These are phyloP conservation scores for Sebastolobus alascanus DNA, from an alignment of 2,797 vertebrate species.

Conservation along the genomic window DNA sequence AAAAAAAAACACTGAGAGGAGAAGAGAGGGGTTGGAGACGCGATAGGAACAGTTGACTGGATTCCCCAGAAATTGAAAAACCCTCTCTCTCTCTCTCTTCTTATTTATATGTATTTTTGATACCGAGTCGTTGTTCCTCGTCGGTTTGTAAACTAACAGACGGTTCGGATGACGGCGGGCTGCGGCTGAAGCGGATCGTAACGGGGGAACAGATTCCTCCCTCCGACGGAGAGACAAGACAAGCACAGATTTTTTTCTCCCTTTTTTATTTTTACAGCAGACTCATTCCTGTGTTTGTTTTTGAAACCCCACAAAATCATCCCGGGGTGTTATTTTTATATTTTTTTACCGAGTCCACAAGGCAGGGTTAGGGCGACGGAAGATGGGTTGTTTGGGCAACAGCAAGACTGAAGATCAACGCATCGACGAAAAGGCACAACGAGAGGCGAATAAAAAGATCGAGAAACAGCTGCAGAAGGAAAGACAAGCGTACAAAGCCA, in stretches of 20 bases:
- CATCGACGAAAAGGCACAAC: constrained; percentile 97
- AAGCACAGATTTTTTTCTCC: constrained; percentile 74
- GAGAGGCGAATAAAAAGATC: constrained; percentile 99
- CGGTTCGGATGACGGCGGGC: constrained; percentile 78
- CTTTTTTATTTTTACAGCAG: constrained; percentile 50
- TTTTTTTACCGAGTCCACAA: constrained; percentile 70
- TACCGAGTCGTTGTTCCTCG: constrained; percentile 57
- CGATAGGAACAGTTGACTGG: constrained; percentile 87
- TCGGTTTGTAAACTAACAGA: constrained; percentile 63
- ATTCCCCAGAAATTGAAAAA: constrained; percentile 86
- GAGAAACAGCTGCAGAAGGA: constrained; percentile 98
- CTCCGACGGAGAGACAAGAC: constrained; percentile 80
- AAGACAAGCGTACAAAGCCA: constrained; percentile 96
- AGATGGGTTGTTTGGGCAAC: constrained; percentile 99
- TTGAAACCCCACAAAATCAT: constrained; percentile 31
- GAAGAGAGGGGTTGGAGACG: constrained; percentile 83
- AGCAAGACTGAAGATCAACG: constrained; percentile 98
- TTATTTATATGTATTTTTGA: constrained; percentile 67
- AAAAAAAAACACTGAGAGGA: constrained; percentile 84
- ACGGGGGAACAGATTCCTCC: constrained; percentile 83
- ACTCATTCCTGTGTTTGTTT: constrained; percentile 57
- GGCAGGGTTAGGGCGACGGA: constrained; percentile 84
- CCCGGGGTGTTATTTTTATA: constrained; percentile 53
- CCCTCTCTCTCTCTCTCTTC: constrained; percentile 62
- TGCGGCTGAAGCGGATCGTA: constrained; percentile 84